Base-by-base conservation (phyloP, 2,888 invertebrate species). In the Halictus ligatus region DNA sequence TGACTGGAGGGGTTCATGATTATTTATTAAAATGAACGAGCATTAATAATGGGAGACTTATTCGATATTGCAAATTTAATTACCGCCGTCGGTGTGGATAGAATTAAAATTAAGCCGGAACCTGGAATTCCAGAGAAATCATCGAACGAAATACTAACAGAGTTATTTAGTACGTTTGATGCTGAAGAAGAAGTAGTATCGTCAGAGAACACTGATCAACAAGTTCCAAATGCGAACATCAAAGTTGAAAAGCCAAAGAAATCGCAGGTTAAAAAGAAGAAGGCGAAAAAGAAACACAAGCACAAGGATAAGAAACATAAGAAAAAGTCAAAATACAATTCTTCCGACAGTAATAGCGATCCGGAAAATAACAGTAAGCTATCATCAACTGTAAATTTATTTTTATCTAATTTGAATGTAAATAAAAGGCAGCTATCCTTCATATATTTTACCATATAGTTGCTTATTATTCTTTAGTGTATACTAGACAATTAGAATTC, bases 131-230 rank as follows among this genome's bases (percentile, higher is more conserved):
- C 94, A 50, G 95, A 96, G 58, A 97, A 97, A 94, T 97, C 97
- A 12, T 97, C 98, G 0, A 97, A 96, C 93, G 98, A 98, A 95
- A 98, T 98, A 92, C 96, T 98, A 35, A 97, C 98, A 0, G 98
- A 98, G 95, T 95, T 98, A 0, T 98, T 98, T 92, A 96, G 97
- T 92, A 97, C 97, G 46, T 98, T 98, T 43, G 95, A 95, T 75
- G 96, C 95, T 94, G 94, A 96, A 85, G 91, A 96, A 95, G 86
- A 95, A 95, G 82, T 85, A 60, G 86, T 87, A 43, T 92, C 92
- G 2, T 84, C 88, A 10, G 85, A 86, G 21, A 91, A 87, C n/a
- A 91, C 83, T 25, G 89, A 83, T 40, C 89, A 91, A 82, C 81
- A 91, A 83, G 75, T 91, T 46, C 83, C 81, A 71, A 91, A 91